Evolutionary conservation across 2,113 vertebrate genomes (phyloP).

Genomic region (Boulengeromyrus knoepffleri): DNA sequence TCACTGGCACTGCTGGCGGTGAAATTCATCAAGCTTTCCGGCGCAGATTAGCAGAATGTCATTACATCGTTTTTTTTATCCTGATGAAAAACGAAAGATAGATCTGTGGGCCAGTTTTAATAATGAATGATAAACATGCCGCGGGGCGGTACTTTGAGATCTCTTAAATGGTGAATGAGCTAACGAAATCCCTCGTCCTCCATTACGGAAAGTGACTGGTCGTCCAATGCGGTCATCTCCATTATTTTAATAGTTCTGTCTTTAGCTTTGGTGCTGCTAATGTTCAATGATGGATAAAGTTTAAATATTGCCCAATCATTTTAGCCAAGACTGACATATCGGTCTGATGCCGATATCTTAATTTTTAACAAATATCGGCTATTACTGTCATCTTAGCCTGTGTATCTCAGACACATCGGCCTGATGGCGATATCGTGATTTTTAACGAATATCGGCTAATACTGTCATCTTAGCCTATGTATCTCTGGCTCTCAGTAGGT

Average conservation of each 20-base stretch:
- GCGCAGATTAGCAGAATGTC: background rate
- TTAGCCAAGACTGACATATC: background rate
- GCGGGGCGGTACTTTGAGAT: background rate
- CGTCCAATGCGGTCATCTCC: background rate
- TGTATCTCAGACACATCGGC: background rate
- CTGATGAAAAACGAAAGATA: background rate
- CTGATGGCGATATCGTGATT: background rate
- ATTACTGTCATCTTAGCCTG: background rate
- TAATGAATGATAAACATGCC: background rate
- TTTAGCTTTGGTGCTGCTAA: background rate
- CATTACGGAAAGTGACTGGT: background rate
- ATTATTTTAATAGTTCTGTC: background rate
- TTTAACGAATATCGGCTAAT: background rate
- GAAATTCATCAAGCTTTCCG: background rate
- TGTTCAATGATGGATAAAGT: background rate
- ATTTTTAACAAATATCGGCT: background rate
- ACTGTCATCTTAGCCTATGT: background rate
- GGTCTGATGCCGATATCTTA: background rate
- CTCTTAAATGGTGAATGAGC: background rate
- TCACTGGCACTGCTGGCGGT: background rate
- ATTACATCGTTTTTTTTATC: background rate
- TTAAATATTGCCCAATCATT: background rate
- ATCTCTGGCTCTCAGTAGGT: background rate
- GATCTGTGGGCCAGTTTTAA: background rate
- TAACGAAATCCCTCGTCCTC: background rate